phyloP scores from a whole-genome alignment of 2,797 vertebrate genomes.

The Artibeus jamaicensis region DNA sequence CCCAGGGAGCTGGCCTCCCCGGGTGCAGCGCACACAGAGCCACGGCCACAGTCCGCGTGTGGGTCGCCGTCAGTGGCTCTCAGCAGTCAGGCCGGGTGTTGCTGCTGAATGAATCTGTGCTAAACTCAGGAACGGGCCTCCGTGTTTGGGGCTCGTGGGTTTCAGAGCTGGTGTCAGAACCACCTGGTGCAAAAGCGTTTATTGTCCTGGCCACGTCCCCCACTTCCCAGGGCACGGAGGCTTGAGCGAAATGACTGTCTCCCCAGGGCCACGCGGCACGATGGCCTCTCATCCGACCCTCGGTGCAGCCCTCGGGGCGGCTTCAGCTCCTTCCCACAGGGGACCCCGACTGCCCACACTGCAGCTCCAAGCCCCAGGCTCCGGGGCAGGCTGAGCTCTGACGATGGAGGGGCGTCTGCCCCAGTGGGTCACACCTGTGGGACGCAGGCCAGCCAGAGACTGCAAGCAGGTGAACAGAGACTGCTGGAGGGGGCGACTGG shows the following conservation, averaged over 20 bases:
- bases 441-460: neutral
- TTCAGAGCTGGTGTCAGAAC: neutral
- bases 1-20: neutral
- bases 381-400: neutral
- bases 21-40: too few species aligned
- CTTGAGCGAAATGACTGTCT: neutral
- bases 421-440: too few species aligned
- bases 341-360: neutral
- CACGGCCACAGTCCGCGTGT: neutral
- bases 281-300: fast-evolving
- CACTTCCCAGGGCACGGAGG: fast-evolving
- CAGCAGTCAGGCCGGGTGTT: neutral
- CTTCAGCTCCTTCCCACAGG: neutral
- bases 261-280: neutral
- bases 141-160: neutral
- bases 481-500: neutral
- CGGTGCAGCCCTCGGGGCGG: neutral
- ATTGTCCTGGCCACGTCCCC: neutral
- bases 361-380: too few species aligned
- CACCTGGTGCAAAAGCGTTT: fast-evolving
- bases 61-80: too few species aligned
- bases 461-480: neutral
- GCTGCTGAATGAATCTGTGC: neutral
- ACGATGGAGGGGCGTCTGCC: neutral
- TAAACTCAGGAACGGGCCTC: neutral